phyloP scores from a whole-genome alignment of 2,113 vertebrate genomes.

The Nipponia nippon region DNA sequence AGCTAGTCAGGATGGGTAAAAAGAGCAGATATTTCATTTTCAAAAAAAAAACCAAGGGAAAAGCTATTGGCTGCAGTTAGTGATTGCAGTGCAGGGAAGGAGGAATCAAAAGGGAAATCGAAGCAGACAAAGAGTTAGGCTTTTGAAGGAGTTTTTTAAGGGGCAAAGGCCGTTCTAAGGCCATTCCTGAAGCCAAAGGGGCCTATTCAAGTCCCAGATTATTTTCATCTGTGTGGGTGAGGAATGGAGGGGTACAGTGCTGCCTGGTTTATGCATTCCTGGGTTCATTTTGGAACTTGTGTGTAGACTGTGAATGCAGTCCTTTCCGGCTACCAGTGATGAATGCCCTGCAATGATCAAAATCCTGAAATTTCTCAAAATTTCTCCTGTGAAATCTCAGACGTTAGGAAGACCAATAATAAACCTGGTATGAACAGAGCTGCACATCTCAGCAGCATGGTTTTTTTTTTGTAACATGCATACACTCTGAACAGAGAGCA shows the following conservation, averaged over 20 bases:
- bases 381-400: background rate
- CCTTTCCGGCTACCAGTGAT: background rate
- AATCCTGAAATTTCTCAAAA: background rate
- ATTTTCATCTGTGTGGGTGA: background rate
- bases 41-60: background rate
- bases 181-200: background rate
- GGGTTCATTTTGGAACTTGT: background rate
- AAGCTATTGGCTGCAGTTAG: background rate
- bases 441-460: background rate
- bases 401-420: background rate
- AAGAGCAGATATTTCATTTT: background rate
- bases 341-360: background rate
- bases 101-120: background rate
- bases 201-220: background rate
- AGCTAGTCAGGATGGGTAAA: background rate
- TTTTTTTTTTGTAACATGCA: background rate
- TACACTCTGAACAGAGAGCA: background rate
- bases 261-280: background rate
- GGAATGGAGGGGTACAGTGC: background rate
- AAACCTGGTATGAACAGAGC: background rate
- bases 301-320: background rate
- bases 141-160: background rate
- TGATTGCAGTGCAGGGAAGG: background rate
- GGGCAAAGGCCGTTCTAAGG: background rate
- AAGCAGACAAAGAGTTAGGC: background rate